These are phyloP conservation scores for Magallana ariakensis DNA, from an alignment of 1,140 invertebrate species.

Conservation along the genomic window DNA sequence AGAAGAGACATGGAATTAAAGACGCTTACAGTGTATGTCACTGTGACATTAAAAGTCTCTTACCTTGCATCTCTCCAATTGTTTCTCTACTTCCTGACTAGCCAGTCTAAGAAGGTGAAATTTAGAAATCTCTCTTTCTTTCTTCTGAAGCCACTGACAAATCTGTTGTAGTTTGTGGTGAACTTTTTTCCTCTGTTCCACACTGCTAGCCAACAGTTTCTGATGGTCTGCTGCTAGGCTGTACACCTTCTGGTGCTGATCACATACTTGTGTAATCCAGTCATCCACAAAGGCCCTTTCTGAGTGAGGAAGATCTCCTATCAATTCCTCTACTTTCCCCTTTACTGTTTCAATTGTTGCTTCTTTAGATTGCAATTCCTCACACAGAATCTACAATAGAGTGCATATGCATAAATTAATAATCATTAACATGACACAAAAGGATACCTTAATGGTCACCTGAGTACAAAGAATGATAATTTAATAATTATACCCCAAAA, in stretches of 20 bases:
- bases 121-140: conserved; percentile 85
- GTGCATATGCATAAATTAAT: background rate
- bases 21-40: too few species aligned
- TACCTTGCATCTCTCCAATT: conserved; percentile 86
- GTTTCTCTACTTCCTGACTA: conserved; percentile 85
- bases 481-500: too few species aligned
- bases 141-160: conserved; percentile 88
- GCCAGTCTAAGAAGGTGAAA: conserved; percentile 85
- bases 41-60: background rate
- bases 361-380: conserved; percentile 91
- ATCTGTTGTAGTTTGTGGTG: conserved; percentile 89
- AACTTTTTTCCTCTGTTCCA: conserved; percentile 83
- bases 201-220: conserved; percentile 69
- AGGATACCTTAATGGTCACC: too few species aligned
- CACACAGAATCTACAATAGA: conserved; percentile 73
- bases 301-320: conserved; percentile 89
- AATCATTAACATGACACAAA: background rate
- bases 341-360: conserved; percentile 89
- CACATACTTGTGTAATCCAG: conserved; percentile 82
- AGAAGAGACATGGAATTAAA: too few species aligned
- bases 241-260: conserved; percentile 76
- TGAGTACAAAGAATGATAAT: too few species aligned
- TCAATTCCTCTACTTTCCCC: conserved; percentile 90
- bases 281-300: conserved; percentile 87
- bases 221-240: conserved; percentile 62